Base-by-base conservation (phyloP, 2,888 invertebrate species). In the Aspidiotus destructor region DNA sequence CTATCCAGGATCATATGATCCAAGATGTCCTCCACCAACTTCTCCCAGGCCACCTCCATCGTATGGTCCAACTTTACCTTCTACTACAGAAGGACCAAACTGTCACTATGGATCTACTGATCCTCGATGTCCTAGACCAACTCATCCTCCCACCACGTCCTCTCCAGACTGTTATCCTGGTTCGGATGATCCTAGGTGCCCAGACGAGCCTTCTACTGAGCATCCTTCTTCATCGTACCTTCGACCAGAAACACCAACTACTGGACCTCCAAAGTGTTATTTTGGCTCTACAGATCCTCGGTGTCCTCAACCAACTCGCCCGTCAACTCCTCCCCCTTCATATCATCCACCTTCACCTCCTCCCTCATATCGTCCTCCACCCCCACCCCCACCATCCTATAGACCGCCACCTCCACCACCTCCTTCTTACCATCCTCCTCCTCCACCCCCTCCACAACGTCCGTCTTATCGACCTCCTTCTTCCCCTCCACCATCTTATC, bases 131-230 rank as follows among this genome's bases (percentile, higher is more conserved):
- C 73, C 72, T 54, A 15, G 76, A 41, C 76, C 75, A 67, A 72
- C 71, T 9, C 65, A 73, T 2, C 72, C 73, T 0, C 68, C 73
- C 7, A 65, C 69, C 3, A 70, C 64, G 16, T 55, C 74, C 58
- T 75, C 76, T 3, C 74, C 74, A 8, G 69, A 70, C 0, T 79
- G 78, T 60, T 79, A 74, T 62, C 78, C 77, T 5, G 78, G 77
- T 11, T 75, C 75, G 9, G 68, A 60, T 3, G 78, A 78, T 70
- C 75, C 77, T 0, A 74, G 74, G 28, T 79, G 78, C 48, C 70
- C 70, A 44, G 67, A 60, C 60, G 68, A 65, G 9, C 11, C 70
- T 28, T 28, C 54, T 7, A 71, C 73, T 5, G 28, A 28, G 28
- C 28, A 28, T 28, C 28, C 28, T 1, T 28, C 28, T 17, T 69